A percentile compares a stretch with the other conserved stretches of the same genome.
Conservation (phyloP, 2,888 invertebrate genomes). For the Bellardia bayeri region DNA sequence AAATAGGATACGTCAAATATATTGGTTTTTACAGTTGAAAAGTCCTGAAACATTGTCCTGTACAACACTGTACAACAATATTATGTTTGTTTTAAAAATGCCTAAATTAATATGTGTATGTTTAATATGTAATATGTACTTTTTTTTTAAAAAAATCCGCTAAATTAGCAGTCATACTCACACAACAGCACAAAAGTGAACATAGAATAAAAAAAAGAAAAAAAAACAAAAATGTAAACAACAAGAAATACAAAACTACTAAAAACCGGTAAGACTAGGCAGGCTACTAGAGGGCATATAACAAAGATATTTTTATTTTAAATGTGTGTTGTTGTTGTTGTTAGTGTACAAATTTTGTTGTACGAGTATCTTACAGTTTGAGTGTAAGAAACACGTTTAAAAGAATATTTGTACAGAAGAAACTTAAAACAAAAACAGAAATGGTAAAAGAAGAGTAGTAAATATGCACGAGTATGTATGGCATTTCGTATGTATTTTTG, state of each 20-base stretch:
- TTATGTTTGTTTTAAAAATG: too few relatives aligned
- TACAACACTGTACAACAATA: too few relatives aligned
- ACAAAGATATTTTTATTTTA: conserved; percentile 16
- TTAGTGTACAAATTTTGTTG: conserved; percentile 17
- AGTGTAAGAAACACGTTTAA: conserved; percentile 66
- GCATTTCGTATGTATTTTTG: too few relatives aligned
- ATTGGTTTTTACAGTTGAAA: too few relatives aligned
- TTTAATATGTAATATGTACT: too few relatives aligned
- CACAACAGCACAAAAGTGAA: conserved; percentile 17
- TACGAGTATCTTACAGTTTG: conserved; percentile 44
- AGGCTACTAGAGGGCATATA: conserved; percentile 62
- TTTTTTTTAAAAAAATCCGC: conserved; percentile 4
- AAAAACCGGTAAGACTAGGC: conserved; percentile 71
- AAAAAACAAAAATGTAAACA: conserved; percentile 5
- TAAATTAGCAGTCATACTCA: conserved; percentile 31
- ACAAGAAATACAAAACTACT: conserved; percentile 30
- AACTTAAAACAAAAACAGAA: conserved; percentile 33
- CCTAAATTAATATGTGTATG: background rate
- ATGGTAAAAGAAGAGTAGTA: conserved; percentile 3
- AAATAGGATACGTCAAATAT: too few relatives aligned
- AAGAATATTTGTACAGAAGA: conserved; percentile 63
- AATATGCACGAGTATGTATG: too few relatives aligned
- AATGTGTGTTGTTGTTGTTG: conserved; percentile 1
- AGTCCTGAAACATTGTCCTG: too few relatives aligned
- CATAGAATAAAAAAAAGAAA: conserved; percentile 18